Base-by-base conservation (phyloP, 2,113 vertebrate species). In the Malurus melanocephalus region DNA sequence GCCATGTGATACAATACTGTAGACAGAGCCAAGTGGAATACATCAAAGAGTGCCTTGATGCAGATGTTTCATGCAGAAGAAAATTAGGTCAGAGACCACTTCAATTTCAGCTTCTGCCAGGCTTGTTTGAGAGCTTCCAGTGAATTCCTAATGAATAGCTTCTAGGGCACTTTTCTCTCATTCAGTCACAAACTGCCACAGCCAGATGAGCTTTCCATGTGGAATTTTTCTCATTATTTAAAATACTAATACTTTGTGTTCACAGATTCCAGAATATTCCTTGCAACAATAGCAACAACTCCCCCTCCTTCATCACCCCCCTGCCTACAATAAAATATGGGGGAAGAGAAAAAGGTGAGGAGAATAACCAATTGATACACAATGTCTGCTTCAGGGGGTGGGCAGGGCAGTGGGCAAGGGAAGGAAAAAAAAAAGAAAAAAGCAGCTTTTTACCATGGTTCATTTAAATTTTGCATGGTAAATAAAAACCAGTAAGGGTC, bases 31-130 rank as follows among this genome's bases (percentile, higher is more conserved):
- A 98, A 98, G 97, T 97, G 97, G 97, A 98, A 98, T 97, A 98
- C 97, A 98, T 98, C 97, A 98, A 98, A 98, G 97, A 97, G 95
- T 96, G 97, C 97, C 98, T 98, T 97, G 97, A 97, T 98, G 98
- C 97, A 97, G 97, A 98, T 98, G 97, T 98, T 98, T 98, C 97
- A 98, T 97, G 96, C 97, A 98, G 97, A 98, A 98, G 97, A 98
- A 98, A 98, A 98, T 98, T 98, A 98, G 97, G 98, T 98, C 98
- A 98, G 97, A 98, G 97, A 97, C 97, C 97, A 98, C 97, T 98
- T 98, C 98, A 97, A 98, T 98, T 98, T 98, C 97, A 98, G 97
- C 97, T 98, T 97, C 97, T 97, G 97, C 97, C 97, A 98, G 97
- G 97, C 98, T 98, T 97, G 97, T 98, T 98, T 98, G 97, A 98